These are phyloP conservation scores for Ramphastos sulfuratus DNA, from an alignment of 2,113 vertebrate genomes.

Conservation along the genomic window DNA sequence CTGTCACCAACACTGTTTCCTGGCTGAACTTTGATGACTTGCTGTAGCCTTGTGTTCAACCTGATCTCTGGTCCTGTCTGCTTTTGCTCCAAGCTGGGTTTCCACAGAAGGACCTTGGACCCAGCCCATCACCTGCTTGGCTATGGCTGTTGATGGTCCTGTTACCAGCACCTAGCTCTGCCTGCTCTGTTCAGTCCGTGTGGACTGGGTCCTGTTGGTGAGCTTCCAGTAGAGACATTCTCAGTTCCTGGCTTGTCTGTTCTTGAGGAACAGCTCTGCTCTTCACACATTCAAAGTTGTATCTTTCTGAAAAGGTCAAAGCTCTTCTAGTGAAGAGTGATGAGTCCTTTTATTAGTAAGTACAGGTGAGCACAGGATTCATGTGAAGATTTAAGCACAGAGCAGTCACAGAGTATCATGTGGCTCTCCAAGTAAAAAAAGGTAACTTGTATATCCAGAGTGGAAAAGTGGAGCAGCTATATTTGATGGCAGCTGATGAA, in stretches of 20 bases:
- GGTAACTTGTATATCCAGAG: neutral
- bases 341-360: neutral
- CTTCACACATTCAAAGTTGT: neutral
- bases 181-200: neutral
- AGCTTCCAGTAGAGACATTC: neutral
- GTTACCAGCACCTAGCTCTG: neutral
- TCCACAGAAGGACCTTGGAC: neutral
- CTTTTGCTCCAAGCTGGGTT: neutral
- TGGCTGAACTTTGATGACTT: neutral
- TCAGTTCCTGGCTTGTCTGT: rapidly evolving
- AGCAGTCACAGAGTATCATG: neutral
- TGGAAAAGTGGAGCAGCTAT: neutral
- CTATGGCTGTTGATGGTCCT: neutral
- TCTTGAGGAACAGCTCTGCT: neutral
- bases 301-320: neutral
- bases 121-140: neutral
- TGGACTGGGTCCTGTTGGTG: neutral
- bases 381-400: neutral
- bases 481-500: neutral
- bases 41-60: neutral
- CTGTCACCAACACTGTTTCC: neutral
- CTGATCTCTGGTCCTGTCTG: neutral
- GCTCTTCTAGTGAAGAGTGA: neutral
- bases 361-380: neutral
- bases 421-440: neutral